phyloP scores from a whole-genome alignment of 1,140 invertebrate species.

The Drosophila takahashii region DNA sequence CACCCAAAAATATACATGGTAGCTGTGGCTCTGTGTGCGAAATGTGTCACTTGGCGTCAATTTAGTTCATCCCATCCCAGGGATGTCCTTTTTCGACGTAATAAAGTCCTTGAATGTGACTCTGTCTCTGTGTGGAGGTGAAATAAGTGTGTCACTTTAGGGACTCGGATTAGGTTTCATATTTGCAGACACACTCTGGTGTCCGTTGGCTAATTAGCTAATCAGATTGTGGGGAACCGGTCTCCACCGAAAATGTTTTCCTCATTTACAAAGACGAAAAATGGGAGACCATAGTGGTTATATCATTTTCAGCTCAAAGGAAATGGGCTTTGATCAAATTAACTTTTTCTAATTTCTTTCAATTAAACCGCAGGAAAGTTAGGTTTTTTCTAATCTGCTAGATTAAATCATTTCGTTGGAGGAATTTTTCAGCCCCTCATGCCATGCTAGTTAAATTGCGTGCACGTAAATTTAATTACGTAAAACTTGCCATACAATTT shows the following conservation, averaged over 20 bases:
- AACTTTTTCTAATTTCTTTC: background rate
- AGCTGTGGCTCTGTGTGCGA: constrained; percentile 9
- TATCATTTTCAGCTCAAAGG: background rate
- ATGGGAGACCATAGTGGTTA: background rate
- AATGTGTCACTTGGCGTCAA: constrained; percentile 54
- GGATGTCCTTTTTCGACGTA: constrained; percentile 35
- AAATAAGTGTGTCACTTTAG: constrained; percentile 55
- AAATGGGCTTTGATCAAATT: constrained; percentile 7
- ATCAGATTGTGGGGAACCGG: constrained; percentile 46
- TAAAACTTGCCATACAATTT: constrained; percentile 74
- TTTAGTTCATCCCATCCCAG: constrained; percentile 18
- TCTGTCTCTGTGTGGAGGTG: constrained; percentile 16
- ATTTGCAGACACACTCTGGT: constrained; percentile 25
- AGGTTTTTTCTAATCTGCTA: constrained; percentile 19
- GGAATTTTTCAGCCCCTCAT: background rate
- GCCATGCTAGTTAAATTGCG: constrained; percentile 66
- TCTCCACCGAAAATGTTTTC: background rate
- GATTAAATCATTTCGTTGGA: constrained; percentile 13
- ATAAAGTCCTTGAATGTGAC: constrained; percentile 44
- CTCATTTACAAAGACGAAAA: background rate
- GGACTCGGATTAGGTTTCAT: constrained; percentile 52
- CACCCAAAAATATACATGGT: background rate
- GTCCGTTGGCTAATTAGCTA: constrained; percentile 60
- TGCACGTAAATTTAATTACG: constrained; percentile 79
- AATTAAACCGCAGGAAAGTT: background rate